Evolutionary conservation across 1,140 invertebrate species (phyloP).

Genomic region (Drosophila bocqueti): DNA sequence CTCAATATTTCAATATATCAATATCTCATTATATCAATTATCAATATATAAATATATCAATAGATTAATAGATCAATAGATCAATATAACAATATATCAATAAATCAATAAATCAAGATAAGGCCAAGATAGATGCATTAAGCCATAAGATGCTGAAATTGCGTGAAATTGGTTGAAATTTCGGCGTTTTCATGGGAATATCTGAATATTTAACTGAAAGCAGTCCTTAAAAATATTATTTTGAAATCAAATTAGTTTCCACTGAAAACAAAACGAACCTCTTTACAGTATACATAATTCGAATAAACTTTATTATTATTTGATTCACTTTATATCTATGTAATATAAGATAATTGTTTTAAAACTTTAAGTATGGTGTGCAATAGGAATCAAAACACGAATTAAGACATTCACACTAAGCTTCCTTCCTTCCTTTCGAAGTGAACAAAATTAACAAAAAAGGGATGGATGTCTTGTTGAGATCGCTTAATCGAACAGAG

Average conservation of each 20-base stretch:
- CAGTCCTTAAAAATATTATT: not conserved
- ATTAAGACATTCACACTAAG: slow-evolving; percentile 51
- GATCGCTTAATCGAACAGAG: slow-evolving; percentile 67
- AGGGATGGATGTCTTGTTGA: slow-evolving; percentile 39
- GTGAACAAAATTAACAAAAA: slow-evolving; percentile 61
- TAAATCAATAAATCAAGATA: too few relatives aligned
- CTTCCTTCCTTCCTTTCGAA: slow-evolving; percentile 23
- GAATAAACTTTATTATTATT: slow-evolving; percentile 39
- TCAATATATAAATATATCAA: too few relatives aligned
- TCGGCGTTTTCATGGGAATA: too few relatives aligned
- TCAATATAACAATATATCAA: too few relatives aligned
- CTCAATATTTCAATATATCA: too few relatives aligned
- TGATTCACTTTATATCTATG: slow-evolving; percentile 30
- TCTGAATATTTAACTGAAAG: not conserved
- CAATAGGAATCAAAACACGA: slow-evolving; percentile 56
- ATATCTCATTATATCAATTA: too few relatives aligned
- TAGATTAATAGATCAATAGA: too few relatives aligned
- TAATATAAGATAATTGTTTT: slow-evolving; percentile 31
- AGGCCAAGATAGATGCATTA: too few relatives aligned
- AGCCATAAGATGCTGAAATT: too few relatives aligned
- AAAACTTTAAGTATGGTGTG: slow-evolving; percentile 56
- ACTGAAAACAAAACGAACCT: not conserved
- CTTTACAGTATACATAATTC: slow-evolving; percentile 12
- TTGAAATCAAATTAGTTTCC: not conserved
- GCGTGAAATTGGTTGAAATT: too few relatives aligned